Evolutionary conservation across 2,797 vertebrate species (phyloP).

Genomic region (Sphaeramia orbicularis): DNA sequence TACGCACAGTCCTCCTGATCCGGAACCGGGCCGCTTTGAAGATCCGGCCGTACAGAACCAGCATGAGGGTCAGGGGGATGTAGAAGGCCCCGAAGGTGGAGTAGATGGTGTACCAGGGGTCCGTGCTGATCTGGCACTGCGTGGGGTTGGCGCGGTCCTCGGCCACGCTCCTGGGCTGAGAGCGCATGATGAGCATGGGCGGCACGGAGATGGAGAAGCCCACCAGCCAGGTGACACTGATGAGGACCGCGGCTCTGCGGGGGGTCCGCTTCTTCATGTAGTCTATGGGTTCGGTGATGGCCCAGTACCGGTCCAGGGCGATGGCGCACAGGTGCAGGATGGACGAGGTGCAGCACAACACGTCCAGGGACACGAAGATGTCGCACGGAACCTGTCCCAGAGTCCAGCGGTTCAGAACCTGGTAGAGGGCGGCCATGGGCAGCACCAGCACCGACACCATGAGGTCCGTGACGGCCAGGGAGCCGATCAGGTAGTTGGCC

Average conservation of each 20-base stretch:
- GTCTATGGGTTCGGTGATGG: constrained; percentile 97
- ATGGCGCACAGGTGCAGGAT: constrained; percentile 98
- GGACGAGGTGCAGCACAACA: constrained; percentile 97
- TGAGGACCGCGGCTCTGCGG: constrained; percentile 91
- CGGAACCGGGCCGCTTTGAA: constrained; percentile 95
- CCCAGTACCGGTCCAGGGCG: constrained; percentile 98
- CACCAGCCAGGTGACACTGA: constrained; percentile 96
- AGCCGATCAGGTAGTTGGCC: constrained; percentile 98
- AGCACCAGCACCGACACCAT: constrained; percentile 98
- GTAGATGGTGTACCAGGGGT: constrained; percentile 97
- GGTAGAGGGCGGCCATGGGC: constrained; percentile 97
- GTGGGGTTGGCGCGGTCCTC: constrained; percentile 94
- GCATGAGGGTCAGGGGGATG: constrained; percentile 95
- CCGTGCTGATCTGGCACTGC: constrained; percentile 97
- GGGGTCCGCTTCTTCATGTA: constrained; percentile 98
- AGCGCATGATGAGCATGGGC: constrained; percentile 97
- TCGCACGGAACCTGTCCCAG: constrained; percentile 96
- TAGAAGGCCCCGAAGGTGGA: constrained; percentile 99
- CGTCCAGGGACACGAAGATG: constrained; percentile 96
- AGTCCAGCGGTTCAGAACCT: constrained; percentile 98
- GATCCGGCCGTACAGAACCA: constrained; percentile 96
- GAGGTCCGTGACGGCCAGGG: constrained; percentile 96
- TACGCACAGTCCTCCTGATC: constrained; percentile 95
- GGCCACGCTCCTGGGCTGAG: constrained; percentile 96
- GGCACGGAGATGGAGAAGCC: constrained; percentile 98